Percentiles rank a stretch among this genome's conserved stretches.
phyloP scores from a whole-genome alignment of 2,797 vertebrate genomes.

The Sebastes reedi region DNA sequence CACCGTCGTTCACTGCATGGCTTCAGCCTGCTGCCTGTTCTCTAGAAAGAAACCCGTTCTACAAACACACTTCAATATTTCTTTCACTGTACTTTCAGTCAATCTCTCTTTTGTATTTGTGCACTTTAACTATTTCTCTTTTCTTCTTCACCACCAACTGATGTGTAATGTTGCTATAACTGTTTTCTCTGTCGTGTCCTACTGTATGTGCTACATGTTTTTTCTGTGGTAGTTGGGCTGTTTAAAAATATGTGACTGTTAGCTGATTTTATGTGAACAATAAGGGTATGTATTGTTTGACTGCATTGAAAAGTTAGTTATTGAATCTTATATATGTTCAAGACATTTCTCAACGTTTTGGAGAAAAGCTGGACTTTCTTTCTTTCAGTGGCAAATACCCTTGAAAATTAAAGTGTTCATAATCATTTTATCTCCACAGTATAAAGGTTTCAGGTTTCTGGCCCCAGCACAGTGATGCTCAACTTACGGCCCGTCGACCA shows the following conservation, averaged over 20 bases:
- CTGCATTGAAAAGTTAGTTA: neutral
- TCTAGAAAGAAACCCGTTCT: neutral
- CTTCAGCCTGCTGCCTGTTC: conserved; percentile 52
- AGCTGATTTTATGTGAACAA: neutral
- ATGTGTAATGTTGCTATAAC: neutral
- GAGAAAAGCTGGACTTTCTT: neutral
- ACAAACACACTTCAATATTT: neutral
- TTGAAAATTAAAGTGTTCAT: neutral
- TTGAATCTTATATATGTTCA: neutral
- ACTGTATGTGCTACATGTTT: conserved; percentile 14
- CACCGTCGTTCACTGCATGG: conserved; percentile 47
- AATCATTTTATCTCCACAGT: neutral
- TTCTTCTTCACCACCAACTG: neutral
- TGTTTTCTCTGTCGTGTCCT: conserved; percentile 20
- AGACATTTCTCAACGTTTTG: neutral
- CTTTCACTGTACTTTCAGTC: neutral
- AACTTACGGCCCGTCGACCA: no score
- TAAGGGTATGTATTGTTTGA: neutral
- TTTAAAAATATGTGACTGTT: neutral
- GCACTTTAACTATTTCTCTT: neutral
- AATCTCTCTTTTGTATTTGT: conserved; percentile 1
- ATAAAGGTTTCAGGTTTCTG: conserved; percentile 20
- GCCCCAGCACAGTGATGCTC: neutral
- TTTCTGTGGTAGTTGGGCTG: neutral
- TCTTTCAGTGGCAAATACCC: neutral